These are phyloP conservation scores for Charaxes varanes DNA, from an alignment of 1,140 invertebrate species.

Conservation along the genomic window DNA sequence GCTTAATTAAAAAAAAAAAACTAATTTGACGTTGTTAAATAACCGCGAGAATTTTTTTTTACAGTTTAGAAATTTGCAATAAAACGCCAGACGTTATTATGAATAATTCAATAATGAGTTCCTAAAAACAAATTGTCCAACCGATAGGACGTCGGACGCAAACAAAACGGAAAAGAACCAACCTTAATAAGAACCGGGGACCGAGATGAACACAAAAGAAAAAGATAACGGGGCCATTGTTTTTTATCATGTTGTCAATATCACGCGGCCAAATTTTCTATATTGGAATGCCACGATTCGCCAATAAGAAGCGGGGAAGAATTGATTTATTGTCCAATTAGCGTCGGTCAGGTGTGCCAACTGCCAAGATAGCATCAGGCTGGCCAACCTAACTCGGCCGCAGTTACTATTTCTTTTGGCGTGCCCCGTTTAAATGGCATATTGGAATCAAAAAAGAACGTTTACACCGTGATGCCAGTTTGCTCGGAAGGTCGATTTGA, in stretches of 20 bases:
- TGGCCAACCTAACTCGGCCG: constrained; percentile 66
- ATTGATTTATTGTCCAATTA: constrained; percentile 75
- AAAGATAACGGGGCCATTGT: constrained; percentile 65
- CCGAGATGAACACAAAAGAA: constrained; percentile 72
- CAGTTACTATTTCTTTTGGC: constrained; percentile 67
- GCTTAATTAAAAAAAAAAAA: constrained; percentile 7
- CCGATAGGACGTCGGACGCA: constrained; percentile 57
- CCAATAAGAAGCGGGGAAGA: constrained; percentile 73
- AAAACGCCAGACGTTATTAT: constrained; percentile 12
- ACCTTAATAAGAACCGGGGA: constrained; percentile 64
- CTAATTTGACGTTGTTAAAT: neutral
- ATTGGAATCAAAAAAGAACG: constrained; percentile 69
- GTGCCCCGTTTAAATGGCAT: constrained; percentile 68
- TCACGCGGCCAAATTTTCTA: constrained; percentile 73
- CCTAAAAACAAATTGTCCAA: constrained; percentile 69
- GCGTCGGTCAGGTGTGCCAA: constrained; percentile 74
- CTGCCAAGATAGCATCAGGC: constrained; percentile 72
- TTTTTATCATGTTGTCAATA: constrained; percentile 74
- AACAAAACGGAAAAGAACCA: constrained; percentile 59
- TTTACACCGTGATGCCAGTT: constrained; percentile 64
- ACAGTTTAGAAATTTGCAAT: neutral
- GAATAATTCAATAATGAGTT: constrained; percentile 66
- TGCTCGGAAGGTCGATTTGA: constrained; percentile 62
- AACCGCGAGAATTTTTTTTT: constrained; percentile 2
- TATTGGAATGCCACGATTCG: constrained; percentile 73